Percentiles rank a stretch among this genome's conserved stretches.
phyloP scores from a whole-genome alignment of 2,797 vertebrate genomes.

The Bradypodion pumilum region DNA sequence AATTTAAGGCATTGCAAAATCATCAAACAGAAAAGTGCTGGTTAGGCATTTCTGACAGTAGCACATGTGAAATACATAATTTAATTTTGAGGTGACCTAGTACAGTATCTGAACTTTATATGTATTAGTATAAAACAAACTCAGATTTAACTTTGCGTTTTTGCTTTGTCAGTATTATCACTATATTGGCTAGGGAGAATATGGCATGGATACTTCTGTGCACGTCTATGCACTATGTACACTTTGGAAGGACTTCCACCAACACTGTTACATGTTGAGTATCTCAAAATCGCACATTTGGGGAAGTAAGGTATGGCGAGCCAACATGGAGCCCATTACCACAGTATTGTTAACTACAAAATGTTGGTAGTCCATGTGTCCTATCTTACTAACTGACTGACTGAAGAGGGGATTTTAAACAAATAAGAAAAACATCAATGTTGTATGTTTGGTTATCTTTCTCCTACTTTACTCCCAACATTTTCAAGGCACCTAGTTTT shows the following conservation, averaged over 20 bases:
- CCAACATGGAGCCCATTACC: background rate
- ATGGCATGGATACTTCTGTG: background rate
- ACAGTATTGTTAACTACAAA: background rate
- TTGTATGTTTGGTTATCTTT: too few species aligned
- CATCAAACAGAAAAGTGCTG: background rate
- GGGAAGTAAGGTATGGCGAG: background rate
- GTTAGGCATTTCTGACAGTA: conserved; percentile 1
- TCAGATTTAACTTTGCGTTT: background rate
- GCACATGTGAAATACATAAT: conserved; percentile 1
- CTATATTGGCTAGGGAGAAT: background rate
- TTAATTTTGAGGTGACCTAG: background rate
- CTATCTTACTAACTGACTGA: too few species aligned
- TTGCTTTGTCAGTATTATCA: background rate
- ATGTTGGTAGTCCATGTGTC: too few species aligned
- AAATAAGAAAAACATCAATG: too few species aligned
- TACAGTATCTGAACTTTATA: background rate
- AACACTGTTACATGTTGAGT: background rate
- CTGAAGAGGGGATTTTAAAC: background rate
- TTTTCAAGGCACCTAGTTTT: background rate
- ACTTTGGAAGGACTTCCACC: background rate
- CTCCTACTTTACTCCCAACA: background rate
- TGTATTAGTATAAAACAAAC: background rate
- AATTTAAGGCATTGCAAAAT: background rate
- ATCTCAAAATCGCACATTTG: background rate
- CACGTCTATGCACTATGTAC: too few species aligned